phyloP scores from a whole-genome alignment of 2,113 vertebrate species.

The Syngnathus floridae region DNA sequence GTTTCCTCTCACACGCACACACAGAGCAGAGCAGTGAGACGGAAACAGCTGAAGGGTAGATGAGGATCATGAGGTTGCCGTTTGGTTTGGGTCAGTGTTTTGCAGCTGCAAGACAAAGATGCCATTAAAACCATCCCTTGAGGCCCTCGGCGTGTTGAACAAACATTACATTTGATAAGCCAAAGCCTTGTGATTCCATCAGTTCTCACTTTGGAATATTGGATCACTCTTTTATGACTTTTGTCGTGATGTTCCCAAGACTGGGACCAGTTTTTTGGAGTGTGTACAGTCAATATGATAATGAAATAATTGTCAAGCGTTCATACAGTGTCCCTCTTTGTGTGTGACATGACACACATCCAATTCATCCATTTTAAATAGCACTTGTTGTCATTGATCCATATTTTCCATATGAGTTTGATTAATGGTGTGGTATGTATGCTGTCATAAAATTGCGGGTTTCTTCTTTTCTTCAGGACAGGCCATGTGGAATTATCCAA shows the following conservation, averaged over 20 bases:
- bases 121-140: slow-evolving; percentile 34
- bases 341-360: slow-evolving; percentile 15
- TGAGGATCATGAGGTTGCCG: slow-evolving; percentile 73
- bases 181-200: slow-evolving; percentile 40
- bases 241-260: background rate
- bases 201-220: slow-evolving; percentile 9
- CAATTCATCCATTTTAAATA: background rate
- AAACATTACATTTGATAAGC: slow-evolving; percentile 13
- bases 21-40: slow-evolving; percentile 23
- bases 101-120: slow-evolving; percentile 61
- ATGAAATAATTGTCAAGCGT: background rate
- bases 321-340: slow-evolving; percentile 4
- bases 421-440: too few relatives aligned
- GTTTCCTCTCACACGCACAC: slow-evolving; percentile 35
- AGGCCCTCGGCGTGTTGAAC: slow-evolving; percentile 35
- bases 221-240: slow-evolving; percentile 5
- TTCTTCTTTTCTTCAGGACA: too few relatives aligned
- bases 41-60: slow-evolving; percentile 71
- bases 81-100: slow-evolving; percentile 58
- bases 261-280: background rate
- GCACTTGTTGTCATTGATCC: background rate
- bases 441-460: too few relatives aligned
- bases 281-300: background rate
- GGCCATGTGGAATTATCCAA: too few relatives aligned
- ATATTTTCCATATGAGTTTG: background rate